Percentiles rank a stretch among this genome's conserved stretches.
phyloP scores from a whole-genome alignment of 2,113 vertebrate species.

The Cricetomys ansorgei region DNA sequence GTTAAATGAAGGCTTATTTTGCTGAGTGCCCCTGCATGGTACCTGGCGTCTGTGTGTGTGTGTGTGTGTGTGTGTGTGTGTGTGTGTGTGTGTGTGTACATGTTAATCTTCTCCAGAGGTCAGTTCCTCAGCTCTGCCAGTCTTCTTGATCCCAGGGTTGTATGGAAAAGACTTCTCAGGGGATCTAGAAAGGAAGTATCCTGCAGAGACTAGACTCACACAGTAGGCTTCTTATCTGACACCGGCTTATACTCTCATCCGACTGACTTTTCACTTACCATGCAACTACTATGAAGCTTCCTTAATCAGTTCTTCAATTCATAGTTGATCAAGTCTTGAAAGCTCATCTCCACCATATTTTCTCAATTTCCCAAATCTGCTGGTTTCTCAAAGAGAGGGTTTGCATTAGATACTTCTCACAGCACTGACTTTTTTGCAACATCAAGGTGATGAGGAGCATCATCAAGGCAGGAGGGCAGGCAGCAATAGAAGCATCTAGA shows the following conservation, averaged over 20 bases:
- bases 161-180: slow-evolving; percentile 31
- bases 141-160: not conserved
- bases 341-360: not conserved
- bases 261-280: slow-evolving; percentile 43
- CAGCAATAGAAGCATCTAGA: not conserved
- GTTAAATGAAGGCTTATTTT: slow-evolving; percentile 61
- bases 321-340: slow-evolving; percentile 28
- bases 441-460: not conserved
- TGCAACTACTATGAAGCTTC: not conserved
- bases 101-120: not conserved
- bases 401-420: not conserved
- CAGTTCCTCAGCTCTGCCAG: not conserved
- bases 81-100: not conserved
- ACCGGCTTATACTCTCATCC: not conserved
- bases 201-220: not conserved
- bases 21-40: not conserved
- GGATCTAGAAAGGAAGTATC: not conserved
- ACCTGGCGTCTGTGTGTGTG: not conserved
- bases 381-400: slow-evolving; percentile 2
- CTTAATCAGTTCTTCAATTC: not conserved
- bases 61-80: not conserved
- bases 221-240: not conserved
- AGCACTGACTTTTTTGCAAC: slow-evolving; percentile 9
- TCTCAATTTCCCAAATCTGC: slow-evolving; percentile 26
- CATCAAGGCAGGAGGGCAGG: not conserved